A percentile compares a stretch with the other conserved stretches of the same genome.
Conservation (phyloP, 2,797 vertebrate species). For the Pseudopleuronectes americanus region DNA sequence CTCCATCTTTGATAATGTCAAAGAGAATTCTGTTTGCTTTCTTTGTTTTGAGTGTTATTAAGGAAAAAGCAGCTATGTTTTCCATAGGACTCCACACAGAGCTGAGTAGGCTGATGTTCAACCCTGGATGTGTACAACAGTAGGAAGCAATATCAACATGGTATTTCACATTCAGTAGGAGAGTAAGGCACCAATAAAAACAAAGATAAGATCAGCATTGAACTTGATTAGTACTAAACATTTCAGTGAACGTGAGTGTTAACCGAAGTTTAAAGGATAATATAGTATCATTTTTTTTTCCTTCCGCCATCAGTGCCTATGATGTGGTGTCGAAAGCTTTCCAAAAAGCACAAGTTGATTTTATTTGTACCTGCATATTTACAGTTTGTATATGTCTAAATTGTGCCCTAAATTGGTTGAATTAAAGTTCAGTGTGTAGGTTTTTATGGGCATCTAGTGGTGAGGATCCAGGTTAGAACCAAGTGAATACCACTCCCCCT, state of each 20-base stretch:
- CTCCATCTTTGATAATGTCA: slow-evolving; percentile 11
- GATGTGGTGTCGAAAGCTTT: slow-evolving; percentile 2
- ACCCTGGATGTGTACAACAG: not conserved
- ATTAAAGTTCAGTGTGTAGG: not conserved
- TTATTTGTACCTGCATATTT: not conserved
- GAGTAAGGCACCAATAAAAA: not conserved
- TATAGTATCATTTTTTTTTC: not conserved
- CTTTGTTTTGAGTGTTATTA: slow-evolving; percentile 16
- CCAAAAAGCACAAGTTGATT: not conserved
- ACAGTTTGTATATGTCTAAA: not conserved
- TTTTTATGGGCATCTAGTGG: not conserved
- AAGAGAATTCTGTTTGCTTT: slow-evolving; percentile 7
- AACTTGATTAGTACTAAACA: slow-evolving; percentile 9
- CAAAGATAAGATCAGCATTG: not conserved
- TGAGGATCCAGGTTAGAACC: not conserved
- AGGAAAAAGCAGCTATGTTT: slow-evolving; percentile 12
- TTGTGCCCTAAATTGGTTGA: not conserved
- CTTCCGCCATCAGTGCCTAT: slow-evolving; percentile 36
- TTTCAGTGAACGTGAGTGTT: slow-evolving; percentile 40
- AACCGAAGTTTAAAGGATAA: slow-evolving; percentile 27
- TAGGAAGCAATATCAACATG: slow-evolving; percentile 39
- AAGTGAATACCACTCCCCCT: not conserved
- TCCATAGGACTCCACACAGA: not conserved
- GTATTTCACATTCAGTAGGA: slow-evolving; percentile 23
- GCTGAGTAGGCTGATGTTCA: not conserved